Percentiles rank a stretch among this genome's conserved stretches.
These are phyloP conservation scores for Iselma pallidipennis DNA, from an alignment of 2,888 invertebrate genomes.

Conservation along the genomic window DNA sequence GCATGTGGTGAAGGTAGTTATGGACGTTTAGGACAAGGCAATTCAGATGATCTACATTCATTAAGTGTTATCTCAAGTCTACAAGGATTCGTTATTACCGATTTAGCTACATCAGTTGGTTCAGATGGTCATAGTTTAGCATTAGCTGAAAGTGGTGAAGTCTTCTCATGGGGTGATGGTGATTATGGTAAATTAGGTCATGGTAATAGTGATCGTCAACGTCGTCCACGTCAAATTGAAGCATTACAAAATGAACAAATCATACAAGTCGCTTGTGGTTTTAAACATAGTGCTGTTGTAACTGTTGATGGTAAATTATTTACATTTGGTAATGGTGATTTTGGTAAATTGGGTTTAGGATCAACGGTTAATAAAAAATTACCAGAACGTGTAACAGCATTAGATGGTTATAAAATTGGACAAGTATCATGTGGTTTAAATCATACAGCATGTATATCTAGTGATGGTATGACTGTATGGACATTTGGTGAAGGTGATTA, in stretches of 20 bases:
- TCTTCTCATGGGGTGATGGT: constrained; percentile 70
- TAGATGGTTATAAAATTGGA: constrained; percentile 59
- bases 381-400: constrained; percentile 61
- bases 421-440: constrained; percentile 66
- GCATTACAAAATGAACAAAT: constrained; percentile 65
- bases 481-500: constrained; percentile 69
- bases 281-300: constrained; percentile 68
- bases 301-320: constrained; percentile 66
- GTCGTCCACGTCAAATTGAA: constrained; percentile 66
- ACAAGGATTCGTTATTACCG: constrained; percentile 67
- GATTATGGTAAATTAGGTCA: constrained; percentile 67
- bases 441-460: constrained; percentile 65
- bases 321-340: constrained; percentile 69
- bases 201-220: constrained; percentile 66
- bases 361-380: constrained; percentile 64
- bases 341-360: constrained; percentile 64
- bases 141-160: constrained; percentile 67
- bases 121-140: constrained; percentile 69
- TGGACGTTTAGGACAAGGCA: constrained; percentile 65
- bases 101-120: constrained; percentile 65
- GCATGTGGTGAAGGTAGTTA: constrained; percentile 70
- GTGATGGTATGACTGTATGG: constrained; percentile 64
- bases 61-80: constrained; percentile 63
- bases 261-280: constrained; percentile 61
- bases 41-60: constrained; percentile 65